Evolutionary conservation across 2,888 invertebrate species (phyloP), one percentile per base, ranked within the genome.

Genomic region (Phlogophora meticulosa): DNA sequence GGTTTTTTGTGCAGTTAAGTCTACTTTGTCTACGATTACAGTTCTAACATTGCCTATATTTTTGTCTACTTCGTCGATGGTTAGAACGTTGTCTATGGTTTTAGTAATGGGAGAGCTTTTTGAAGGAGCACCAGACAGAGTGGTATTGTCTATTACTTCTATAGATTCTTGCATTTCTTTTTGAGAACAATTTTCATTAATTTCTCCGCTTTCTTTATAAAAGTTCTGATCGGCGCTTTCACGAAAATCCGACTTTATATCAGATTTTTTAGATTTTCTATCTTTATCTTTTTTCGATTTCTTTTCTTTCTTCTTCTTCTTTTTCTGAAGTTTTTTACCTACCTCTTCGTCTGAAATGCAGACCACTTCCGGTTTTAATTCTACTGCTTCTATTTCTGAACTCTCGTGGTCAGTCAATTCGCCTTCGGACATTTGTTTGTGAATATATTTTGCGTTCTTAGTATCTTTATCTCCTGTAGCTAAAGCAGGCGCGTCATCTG

Each of bases 291-390:
- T 91, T 59, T 90, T 91, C 1, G 79, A 73, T 64, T 90, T 92
- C 55, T 92, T 91, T 9, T 85, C 87, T 86, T 88, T 96, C 86
- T 86, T 96, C 77, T 86, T 94, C 87, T 93, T 96, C 71, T 94
- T 93, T 60, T 92, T 91, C 60, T 92, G 92, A 70, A 91, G 91
- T 40, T 90, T 90, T 4, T 74, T 85, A 4, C 72, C 69, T 1
- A 52, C 74, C 43, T 95, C 94, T 2, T 95, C 95, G 45, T 95
- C 95, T 1, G 95, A 95, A 72, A 96, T 96, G 24, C 95, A 95
- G 4, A 96, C 93, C 0, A 96, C 94, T 89, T 96, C 96, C 0
- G 94, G 90, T 72, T 88, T 84, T 0, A 91, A 43, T 4, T 93
- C 92, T 0, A 89, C 74, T 0, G 89, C 90, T 85, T 92, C 93